Evolutionary conservation across 2,888 invertebrate genomes (phyloP), one percentile per base, ranked within the genome.

Genomic region (Anoncus sp.): DNA sequence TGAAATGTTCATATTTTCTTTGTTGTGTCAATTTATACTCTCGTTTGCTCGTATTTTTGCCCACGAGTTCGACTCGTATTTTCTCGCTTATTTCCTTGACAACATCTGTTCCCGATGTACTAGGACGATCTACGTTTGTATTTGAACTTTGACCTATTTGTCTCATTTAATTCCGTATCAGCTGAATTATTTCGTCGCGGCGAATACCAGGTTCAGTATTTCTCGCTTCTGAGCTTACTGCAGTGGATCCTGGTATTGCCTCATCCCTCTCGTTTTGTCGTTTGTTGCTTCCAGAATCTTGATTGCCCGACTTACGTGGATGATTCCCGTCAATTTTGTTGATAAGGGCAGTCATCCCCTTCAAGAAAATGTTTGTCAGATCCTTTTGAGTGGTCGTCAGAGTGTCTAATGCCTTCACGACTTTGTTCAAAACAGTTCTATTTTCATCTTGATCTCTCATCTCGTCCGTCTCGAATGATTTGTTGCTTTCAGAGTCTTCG

Each of bases 1-100:
- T 71, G 57, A 81, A 83, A 57, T 81, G 72, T 47, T 80, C 79
- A 63, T 53, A 81, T 55, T 79, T 80, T 14, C 70, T 67, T 49
- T 71, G 55, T 18, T 20, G n/a, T 20, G 51, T 62, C 18, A 82
- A 72, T 74, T 80, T 78, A 51, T 81, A 82, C 38, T 80, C 78
- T 24, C 78, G 69, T 59, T 75, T 81, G 18, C 65, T 73, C 27
- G 62, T n/a, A 43, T 76, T 75, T 69, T 82, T 75, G 51, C 66
- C 59, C 47, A 80, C 47, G 14, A 80, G 20, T 51, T 77, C 81
- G 24, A 80, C 59, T 62, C 75, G 72, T 60, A 75, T 75, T 20
- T 74, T 70, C 38, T 81, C 81, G 20, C 77, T 67, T 16, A 77
- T 62, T 69, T 75, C 65, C 35, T 79, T 79, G 16, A 63, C 66